Evolutionary conservation across 2,888 invertebrate genomes (phyloP), one percentile per base, ranked within the genome.

Genomic region (Pristionchus mayeri): DNA sequence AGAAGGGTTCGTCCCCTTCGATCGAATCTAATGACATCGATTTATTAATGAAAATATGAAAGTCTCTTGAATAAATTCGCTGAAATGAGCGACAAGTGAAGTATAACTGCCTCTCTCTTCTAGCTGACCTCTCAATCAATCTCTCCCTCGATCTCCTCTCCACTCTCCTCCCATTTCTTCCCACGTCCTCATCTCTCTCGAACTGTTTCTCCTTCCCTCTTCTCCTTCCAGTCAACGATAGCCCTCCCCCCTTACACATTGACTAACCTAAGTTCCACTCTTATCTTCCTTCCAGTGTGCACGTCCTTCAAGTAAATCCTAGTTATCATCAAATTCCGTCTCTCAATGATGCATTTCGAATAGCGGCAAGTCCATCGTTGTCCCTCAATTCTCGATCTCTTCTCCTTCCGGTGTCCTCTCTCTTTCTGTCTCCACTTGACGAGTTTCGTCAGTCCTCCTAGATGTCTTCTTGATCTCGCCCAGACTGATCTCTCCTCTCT

Each of bases 161-260:
- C 11, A 24, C 18, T 21, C 34, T 21, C 27, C 4, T 63, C 63
- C 63, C 44, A 9, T 40, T n/a, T 44, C 71, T 40, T 24, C 71
- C 71, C 71, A 71, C 71, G 71, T 44, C 40, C 71, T 40, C 40
- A 71, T 37, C 71, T 50, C 78, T 78, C 52, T 30, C 30, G 18
- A 78, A 50, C 52, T 78, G 30, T 78, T 78, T 78, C 52, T 50
- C 78, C 78, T 78, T n/a, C n/a, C n/a, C 78, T 78, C 52, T 48
- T 40, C 52, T 54, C 52, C n/a, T 40, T 34, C 50, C 37, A 50
- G 71, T n/a, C 71, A 71, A 37, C 71, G 71, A 71, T 71, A 71
- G n/a, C n/a, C n/a, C n/a, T n/a, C n/a, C n/a, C n/a, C n/a, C n/a
- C 40, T 34, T 44, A 2, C 9, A 71, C 40, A 40, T 71, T 71